phyloP scores from a whole-genome alignment of 2,797 vertebrate genomes.

The Cyprinodon diabolis region DNA sequence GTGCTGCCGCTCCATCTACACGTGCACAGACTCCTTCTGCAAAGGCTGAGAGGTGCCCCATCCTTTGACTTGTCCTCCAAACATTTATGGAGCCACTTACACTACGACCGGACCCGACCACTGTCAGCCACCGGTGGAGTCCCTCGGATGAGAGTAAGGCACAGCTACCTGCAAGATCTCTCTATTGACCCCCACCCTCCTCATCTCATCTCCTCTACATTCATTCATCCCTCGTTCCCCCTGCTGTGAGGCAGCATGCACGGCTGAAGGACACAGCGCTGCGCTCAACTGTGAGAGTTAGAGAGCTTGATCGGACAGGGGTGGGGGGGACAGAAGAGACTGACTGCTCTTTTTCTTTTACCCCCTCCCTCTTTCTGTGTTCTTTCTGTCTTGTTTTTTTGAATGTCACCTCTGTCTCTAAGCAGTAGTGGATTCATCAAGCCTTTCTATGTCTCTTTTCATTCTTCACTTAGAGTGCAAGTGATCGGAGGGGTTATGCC shows the following conservation, averaged over 20 bases:
- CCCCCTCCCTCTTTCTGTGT: conserved; percentile 45
- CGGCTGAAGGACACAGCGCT: conserved; percentile 80
- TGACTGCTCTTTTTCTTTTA: conserved; percentile 50
- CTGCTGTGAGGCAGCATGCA: conserved; percentile 60
- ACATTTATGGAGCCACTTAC: conserved; percentile 7
- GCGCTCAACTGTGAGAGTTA: conserved; percentile 70
- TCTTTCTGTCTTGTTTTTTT: conserved; percentile 60
- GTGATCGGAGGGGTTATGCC: conserved; percentile 59
- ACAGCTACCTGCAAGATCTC: conserved; percentile 45
- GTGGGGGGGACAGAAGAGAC: conserved; percentile 53
- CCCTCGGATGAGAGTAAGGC: conserved; percentile 56
- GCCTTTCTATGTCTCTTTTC: conserved; percentile 38
- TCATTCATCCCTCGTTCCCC: conserved; percentile 69
- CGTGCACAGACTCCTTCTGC: conserved; percentile 13
- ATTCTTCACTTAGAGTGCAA: conserved; percentile 62
- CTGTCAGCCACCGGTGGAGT: conserved; percentile 57
- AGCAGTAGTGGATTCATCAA: conserved; percentile 73
- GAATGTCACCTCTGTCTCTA: conserved; percentile 83
- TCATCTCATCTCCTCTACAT: conserved; percentile 45
- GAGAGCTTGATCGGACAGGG: conserved; percentile 53
- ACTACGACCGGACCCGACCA: conserved; percentile 46
- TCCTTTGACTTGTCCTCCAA: conserved; percentile 15
- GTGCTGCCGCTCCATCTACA: conserved; percentile 30
- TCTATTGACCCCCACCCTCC: conserved; percentile 18
- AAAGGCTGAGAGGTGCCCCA: conserved; percentile 46